Evolutionary conservation across 2,113 vertebrate genomes (phyloP), one percentile per base, ranked within the genome.

Genomic region (Charina bottae): DNA sequence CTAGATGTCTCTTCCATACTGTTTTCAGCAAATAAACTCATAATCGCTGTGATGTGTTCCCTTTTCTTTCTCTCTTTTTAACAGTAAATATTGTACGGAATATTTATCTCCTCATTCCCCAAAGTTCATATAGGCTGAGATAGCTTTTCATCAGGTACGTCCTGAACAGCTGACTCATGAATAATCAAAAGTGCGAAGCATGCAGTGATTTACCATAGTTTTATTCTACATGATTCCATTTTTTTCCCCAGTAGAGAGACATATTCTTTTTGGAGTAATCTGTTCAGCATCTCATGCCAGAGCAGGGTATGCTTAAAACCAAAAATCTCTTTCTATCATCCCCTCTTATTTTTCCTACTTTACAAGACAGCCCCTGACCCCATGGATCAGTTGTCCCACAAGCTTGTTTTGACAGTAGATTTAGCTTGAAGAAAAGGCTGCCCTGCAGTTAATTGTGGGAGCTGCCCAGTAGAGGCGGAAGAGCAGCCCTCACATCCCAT

Each of bases 1-100:
- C 93, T 95, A 95, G 95, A 96, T 94, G 26, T 96, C 94, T 94
- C n/a, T 83, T 95, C 95, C 85, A 94, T 91, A 93, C 94, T 93
- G 54, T 90, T 96, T 96, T 96, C 96, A 96, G 92, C 68, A 95
- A 91, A 93, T 87, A 91, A 91, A 93, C 85, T 89, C 92, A 95
- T 93, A 62, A 92, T 91, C 94, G 87, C 92, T 83, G 83, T 93
- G 92, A 56, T 93, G 33, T 83, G 4, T 54, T 89, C 4, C 37
- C 93, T 92, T 85, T 53, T 89, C 42, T 93, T 88, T 64, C 37
- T 42, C 88, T 62, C 92, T 49, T 42, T 72, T 89, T 46, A 26
- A 90, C 3, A 53, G 0, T 6, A 0, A 23, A 60, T n/a, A 64
- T 62, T 17, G 88, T 86, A 72, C 26, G 85, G 91, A 94, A 42